phyloP scores from a whole-genome alignment of 2,888 invertebrate genomes.

The Drosophila kuntzei region DNA sequence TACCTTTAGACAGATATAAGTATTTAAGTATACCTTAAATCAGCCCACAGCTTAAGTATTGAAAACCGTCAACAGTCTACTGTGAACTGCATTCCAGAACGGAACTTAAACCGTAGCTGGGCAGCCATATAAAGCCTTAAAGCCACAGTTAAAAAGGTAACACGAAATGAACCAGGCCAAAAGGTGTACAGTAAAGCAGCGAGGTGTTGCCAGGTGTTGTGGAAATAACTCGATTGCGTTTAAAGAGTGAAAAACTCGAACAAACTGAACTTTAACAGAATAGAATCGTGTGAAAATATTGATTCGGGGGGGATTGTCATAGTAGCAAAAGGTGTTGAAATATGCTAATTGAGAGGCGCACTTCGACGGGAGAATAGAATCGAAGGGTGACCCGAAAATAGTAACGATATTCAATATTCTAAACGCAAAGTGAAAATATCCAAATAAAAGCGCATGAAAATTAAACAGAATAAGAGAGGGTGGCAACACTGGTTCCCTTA shows the following conservation, averaged over 20 bases:
- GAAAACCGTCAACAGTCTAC: constrained; percentile 8
- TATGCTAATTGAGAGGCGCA: constrained; percentile 45
- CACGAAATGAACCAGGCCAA: constrained; percentile 67
- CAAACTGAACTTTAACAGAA: constrained; percentile 26
- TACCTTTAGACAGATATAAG: neutral
- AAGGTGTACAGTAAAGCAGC: constrained; percentile 30
- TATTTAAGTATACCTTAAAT: constrained; percentile 5
- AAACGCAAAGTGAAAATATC: constrained; percentile 58
- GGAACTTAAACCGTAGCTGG: constrained; percentile 16
- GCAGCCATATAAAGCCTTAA: constrained; percentile 57
- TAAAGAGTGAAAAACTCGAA: constrained; percentile 15
- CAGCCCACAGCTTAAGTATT: constrained; percentile 8
- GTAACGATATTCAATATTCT: constrained; percentile 47
- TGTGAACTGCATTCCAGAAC: constrained; percentile 5
- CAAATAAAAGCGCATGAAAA: constrained; percentile 56
- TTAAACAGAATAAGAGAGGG: constrained; percentile 41
- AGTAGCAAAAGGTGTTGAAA: constrained; percentile 16
- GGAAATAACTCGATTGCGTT: constrained; percentile 34
- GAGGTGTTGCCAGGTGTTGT: constrained; percentile 22
- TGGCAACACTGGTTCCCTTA: constrained; percentile 1
- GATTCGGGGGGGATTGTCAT: constrained; percentile 30
- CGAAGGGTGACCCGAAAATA: constrained; percentile 13
- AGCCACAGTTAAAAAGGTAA: constrained; percentile 45
- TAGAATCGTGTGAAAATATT: constrained; percentile 38
- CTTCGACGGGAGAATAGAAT: neutral